Evolutionary conservation across 2,888 invertebrate genomes (phyloP), one percentile per base, ranked within the genome.

Genomic region (Ethmia dodecea): DNA sequence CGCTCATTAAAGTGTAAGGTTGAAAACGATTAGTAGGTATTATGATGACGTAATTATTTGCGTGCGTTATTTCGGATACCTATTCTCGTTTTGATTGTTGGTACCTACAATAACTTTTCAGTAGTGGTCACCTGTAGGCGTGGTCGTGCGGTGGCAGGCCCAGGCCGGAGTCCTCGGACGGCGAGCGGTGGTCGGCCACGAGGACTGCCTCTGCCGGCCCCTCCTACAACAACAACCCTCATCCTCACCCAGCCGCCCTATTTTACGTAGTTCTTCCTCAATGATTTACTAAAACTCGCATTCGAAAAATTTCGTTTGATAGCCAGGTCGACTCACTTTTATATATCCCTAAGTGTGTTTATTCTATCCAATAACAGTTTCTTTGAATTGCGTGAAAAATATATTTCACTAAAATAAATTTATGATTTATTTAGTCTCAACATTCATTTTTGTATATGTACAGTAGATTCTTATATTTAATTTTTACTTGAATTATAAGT

Each of bases 121-220:
- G n/a, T n/a, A 3, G 55, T 59, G 55, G 65, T 78, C 80, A 92
- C 92, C 92, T 91, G 89, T 89, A 89, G 72, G 87, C 81, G 65
- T 90, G 89, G 83, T 92, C 92, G 65, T 90, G 89, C 76, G 91
- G 89, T 75, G 93, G 94, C 87, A 95, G 91, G 79, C 96, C 96
- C 78, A 97, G 92, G 73, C 96, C 96, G 83, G 96, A 96, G 91
- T 96, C 96, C 88, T 96, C 96, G 78, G 95, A 95, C 58, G 96
- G 95, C 68, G 95, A 94, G 74, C 93, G 91, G 86, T 91, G 91
- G 73, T 91, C 91, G 73, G 91, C 91, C 78, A 67, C 88, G 84
- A 86, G 90, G 72, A 84, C 81, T 74, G 71, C 87, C 75, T 77
- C 83, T 67, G 75, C 77, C 64, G 81, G 79, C 73, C 75, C 87